Conservation (phyloP, 37 sponge, comb jelly and placozoan species). For the Oscarella lobularis region DNA sequence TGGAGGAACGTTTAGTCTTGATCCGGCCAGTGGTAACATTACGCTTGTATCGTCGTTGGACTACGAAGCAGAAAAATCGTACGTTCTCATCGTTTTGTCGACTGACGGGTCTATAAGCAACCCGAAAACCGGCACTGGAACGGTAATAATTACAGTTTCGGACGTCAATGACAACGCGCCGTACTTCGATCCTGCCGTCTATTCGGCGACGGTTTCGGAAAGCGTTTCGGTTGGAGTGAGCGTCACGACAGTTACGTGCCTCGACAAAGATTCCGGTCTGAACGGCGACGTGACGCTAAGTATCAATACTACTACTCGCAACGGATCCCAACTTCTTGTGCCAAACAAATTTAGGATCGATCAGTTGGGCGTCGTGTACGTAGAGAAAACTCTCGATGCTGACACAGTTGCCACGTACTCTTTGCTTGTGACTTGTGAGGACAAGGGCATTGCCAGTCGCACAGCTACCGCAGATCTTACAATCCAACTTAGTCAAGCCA, state of each 20-base stretch:
- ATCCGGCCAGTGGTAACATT: not conserved
- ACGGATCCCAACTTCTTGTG: slow-evolving; percentile 9
- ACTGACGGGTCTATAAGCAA: not conserved
- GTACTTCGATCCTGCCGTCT: not conserved
- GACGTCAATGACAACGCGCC: slow-evolving; percentile 4
- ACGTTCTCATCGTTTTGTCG: not conserved
- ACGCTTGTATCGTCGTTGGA: not conserved
- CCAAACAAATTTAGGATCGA: slow-evolving; percentile 18
- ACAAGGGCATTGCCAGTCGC: not conserved
- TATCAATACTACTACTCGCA: slow-evolving; percentile 16
- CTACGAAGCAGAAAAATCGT: not conserved
- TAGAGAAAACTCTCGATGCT: not conserved
- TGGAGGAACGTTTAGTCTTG: not conserved
- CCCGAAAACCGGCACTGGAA: not conserved
- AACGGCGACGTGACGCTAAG: slow-evolving; percentile 6
- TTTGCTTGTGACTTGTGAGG: not conserved
- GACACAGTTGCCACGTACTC: not conserved
- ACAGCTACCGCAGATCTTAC: not conserved
- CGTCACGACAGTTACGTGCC: not conserved
- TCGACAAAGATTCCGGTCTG: slow-evolving; percentile 9
- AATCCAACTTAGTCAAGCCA: not conserved
- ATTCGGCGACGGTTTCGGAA: not conserved
- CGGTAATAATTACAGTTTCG: not conserved
- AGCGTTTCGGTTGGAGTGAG: not conserved
- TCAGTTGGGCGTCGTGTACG: not conserved